A percentile compares a stretch with the other conserved stretches of the same genome.
These are phyloP conservation scores for Steinernema hermaphroditum DNA, from an alignment of 2,888 invertebrate species.

Conservation along the genomic window DNA sequence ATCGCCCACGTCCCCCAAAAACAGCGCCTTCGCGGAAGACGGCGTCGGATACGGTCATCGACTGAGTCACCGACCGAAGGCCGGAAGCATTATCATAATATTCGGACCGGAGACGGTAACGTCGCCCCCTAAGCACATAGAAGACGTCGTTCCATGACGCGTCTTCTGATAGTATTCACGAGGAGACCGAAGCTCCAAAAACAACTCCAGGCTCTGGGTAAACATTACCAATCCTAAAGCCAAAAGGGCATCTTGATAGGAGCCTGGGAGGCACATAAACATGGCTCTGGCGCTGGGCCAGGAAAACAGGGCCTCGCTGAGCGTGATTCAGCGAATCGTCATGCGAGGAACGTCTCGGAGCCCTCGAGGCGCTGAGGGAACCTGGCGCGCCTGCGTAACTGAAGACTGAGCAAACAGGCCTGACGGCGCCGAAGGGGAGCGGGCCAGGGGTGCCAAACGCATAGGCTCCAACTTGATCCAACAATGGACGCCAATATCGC, in stretches of 20 bases:
- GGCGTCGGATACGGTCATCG: slow-evolving; percentile 2
- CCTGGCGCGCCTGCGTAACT: background rate
- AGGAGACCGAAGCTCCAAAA: slow-evolving; percentile 10
- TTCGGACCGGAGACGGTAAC: background rate
- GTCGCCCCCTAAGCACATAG: slow-evolving; percentile 4
- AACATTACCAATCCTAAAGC: slow-evolving; percentile 26
- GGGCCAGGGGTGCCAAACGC: background rate
- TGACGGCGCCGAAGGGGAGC: background rate
- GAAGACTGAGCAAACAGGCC: slow-evolving; percentile 23
- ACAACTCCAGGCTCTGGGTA: slow-evolving; percentile 26
- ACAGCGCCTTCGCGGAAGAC: too few relatives aligned
- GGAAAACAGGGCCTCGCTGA: slow-evolving; percentile 14
- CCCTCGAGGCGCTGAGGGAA: background rate
- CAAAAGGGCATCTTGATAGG: slow-evolving; percentile 25
- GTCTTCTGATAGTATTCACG: background rate
- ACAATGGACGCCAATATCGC: slow-evolving; percentile 28
- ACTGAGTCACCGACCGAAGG: slow-evolving; percentile 14
- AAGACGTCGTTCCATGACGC: background rate
- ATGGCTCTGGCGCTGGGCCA: slow-evolving; percentile 8
- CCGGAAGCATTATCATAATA: slow-evolving; percentile 20
- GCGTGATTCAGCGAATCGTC: slow-evolving; percentile 9
- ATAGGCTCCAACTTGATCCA: slow-evolving; percentile 24
- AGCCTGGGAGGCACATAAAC: slow-evolving; percentile 14
- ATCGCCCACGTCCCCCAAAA: background rate
- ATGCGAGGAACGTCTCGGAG: background rate